Evolutionary conservation across 2,797 vertebrate species (phyloP).

Genomic region (Gymnoscopelus braueri): DNA sequence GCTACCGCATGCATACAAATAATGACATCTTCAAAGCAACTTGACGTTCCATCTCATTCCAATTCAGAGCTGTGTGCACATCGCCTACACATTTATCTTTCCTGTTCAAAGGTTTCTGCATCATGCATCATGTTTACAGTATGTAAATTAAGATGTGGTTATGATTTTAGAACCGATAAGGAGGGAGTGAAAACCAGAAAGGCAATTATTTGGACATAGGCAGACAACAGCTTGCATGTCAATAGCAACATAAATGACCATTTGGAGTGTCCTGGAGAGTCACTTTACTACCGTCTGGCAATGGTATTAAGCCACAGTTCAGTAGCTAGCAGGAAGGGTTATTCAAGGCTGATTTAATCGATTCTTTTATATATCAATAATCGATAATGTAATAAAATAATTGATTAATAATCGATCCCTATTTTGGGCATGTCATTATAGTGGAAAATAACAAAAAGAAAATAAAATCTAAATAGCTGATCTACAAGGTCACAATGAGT

Average conservation of each 20-base stretch:
- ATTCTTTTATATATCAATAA: no score
- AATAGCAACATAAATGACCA: conserved; percentile 41
- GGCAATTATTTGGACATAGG: conserved; percentile 27
- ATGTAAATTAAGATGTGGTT: conserved; percentile 2
- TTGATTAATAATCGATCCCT: no score
- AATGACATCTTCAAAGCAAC: conserved; percentile 44
- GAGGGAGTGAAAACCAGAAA: background rate
- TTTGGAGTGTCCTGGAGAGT: conserved; percentile 30
- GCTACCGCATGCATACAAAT: conserved; percentile 53
- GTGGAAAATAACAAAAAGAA: no score
- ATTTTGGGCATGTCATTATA: no score
- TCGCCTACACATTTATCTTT: conserved; percentile 29
- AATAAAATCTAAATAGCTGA: no score
- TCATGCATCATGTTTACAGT: conserved; percentile 25
- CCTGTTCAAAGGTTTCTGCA: conserved; percentile 20
- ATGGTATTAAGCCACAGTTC: conserved; percentile 16
- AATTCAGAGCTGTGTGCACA: conserved; percentile 30
- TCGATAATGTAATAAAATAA: no score
- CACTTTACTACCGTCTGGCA: conserved; percentile 24
- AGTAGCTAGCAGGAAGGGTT: background rate
- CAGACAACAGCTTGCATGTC: conserved; percentile 15
- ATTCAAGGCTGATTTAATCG: no score
- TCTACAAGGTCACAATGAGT: no score
- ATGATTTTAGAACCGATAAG: background rate
- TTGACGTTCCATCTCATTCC: conserved; percentile 47